Conservation (phyloP, 2,888 invertebrate species). For the Acanthoscelides obtectus region DNA sequence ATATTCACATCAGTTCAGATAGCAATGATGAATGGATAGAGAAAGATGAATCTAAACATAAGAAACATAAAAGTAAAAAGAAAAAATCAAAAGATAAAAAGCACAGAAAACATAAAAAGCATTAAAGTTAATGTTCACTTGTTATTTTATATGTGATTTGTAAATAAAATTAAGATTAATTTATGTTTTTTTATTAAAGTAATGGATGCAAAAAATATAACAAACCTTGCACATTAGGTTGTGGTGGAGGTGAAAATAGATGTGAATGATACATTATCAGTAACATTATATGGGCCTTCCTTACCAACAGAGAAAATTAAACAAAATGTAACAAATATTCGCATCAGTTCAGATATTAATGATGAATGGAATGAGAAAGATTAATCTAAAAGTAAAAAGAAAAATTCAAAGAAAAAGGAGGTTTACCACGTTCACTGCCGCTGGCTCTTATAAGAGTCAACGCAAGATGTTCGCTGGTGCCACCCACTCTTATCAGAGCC, state of each 20-base stretch:
- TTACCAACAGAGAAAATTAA: neutral
- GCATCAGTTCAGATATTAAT: conserved; percentile 21
- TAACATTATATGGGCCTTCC: neutral
- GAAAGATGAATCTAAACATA: conserved; percentile 22
- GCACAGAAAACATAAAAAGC: conserved; percentile 18
- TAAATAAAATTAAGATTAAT: neutral
- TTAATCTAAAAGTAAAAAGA: conserved; percentile 25
- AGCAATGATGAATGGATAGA: conserved; percentile 37
- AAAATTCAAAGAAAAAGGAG: conserved; percentile 45
- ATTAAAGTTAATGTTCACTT: neutral
- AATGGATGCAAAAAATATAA: neutral
- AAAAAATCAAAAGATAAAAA: conserved; percentile 44
- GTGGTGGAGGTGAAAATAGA: conserved; percentile 5
- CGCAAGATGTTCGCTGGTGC: too few species aligned
- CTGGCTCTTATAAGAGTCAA: too few species aligned
- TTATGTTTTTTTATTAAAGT: neutral
- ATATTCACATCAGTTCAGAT: conserved; percentile 15
- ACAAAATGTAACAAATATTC: conserved; percentile 1
- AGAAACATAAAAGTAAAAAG: conserved; percentile 27
- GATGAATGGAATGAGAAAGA: conserved; percentile 38
- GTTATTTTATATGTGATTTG: neutral
- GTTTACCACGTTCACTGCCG: too few species aligned
- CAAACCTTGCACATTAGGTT: too few species aligned
- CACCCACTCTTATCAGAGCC: too few species aligned
- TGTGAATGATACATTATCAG: neutral